phyloP scores from a whole-genome alignment of 2,888 invertebrate species.

The Archips crataeganus region DNA sequence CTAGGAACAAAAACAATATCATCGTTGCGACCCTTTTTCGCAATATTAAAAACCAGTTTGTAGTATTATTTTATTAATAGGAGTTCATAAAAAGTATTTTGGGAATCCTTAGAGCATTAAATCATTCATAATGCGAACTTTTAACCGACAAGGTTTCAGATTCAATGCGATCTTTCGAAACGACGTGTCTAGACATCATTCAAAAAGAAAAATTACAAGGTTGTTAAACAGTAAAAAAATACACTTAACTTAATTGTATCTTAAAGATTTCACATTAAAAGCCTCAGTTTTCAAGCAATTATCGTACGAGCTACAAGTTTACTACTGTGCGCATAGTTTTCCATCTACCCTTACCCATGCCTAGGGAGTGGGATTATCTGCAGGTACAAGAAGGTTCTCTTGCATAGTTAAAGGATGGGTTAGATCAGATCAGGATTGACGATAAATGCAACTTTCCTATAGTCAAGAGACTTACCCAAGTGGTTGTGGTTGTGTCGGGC shows the following conservation, averaged over 20 bases:
- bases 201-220: no score
- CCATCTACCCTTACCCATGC: not conserved
- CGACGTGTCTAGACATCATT: no score
- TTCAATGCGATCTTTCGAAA: no score
- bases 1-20: not conserved
- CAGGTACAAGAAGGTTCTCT: not conserved
- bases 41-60: not conserved
- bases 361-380: not conserved
- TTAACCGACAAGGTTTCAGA: no score
- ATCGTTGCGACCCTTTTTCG: conserved; percentile 1
- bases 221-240: no score
- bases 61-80: not conserved
- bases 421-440: not conserved
- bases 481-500: conserved; percentile 92
- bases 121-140: no score
- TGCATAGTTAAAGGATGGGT: not conserved
- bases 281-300: no score
- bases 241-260: no score
- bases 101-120: no score
- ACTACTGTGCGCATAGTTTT: not conserved
- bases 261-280: no score
- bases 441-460: not conserved
- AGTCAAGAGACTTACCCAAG: conserved; percentile 62
- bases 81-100: not conserved
- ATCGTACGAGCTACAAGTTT: not conserved